Base-by-base conservation (phyloP, 1,140 invertebrate genomes). In the Zaprionus nigranus region DNA sequence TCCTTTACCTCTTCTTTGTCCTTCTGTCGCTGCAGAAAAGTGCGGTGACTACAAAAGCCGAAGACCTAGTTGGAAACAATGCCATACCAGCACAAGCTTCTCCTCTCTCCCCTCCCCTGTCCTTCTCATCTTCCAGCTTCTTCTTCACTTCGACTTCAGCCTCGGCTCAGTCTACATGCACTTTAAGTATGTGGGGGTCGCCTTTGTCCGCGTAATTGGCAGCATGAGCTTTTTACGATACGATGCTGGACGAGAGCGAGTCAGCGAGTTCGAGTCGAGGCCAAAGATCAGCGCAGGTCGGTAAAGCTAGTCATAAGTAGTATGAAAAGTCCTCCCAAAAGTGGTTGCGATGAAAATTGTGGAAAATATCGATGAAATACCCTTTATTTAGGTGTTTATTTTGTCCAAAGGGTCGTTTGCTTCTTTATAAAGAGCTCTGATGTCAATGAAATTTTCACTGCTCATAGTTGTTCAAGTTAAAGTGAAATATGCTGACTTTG, bases 191-290 rank as follows among this genome's bases (percentile, higher is more conserved):
- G 15, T 49, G 56, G n/a, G 28, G n/a, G n/a, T 63, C 28, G 59
- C 63, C 72, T 85, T 81, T 85, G 82, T 81, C 66, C 75, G 75
- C 75, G 75, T 85, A 85, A 85, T 85, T 85, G 82, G 72, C 69
- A 70, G 46, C 20, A 51, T 24, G 46, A 51, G 46, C 46, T 51
- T 20, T 22, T 51, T 24, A 51, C 20, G 46, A 20, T 11, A 34
- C 46, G 11, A 22, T 46, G 46, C 46, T 51, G 46, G 20, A 1
- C 46, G 20, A 51, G 46, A 4, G 46, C 17, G 11, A 20, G 20
- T 51, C 17, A 24, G n/a, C 3, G 20, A 13, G 46, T 51, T 51
- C 11, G 22, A 22, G 46, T 24, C 17, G 20, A 22, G 46, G 46
- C 46, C 46, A 51, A 51, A 51, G 46, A 51, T 51, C 46, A 51